Conservation (phyloP, 2,888 invertebrate species). For the Limnephilus rhombicus region DNA sequence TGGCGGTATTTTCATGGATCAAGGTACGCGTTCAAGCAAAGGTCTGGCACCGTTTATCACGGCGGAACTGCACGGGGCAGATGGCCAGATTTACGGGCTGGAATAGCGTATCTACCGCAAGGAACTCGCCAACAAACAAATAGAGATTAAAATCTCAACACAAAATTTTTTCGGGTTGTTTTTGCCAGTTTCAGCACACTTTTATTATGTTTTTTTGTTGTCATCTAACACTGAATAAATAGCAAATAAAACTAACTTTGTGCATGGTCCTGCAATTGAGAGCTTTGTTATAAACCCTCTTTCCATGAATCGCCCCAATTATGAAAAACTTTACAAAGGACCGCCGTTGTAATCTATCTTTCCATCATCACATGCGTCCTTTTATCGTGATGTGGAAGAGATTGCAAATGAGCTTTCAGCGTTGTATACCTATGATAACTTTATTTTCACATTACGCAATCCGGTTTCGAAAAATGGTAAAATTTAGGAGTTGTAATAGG, state of each 20-base stretch:
- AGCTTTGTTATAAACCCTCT: too few relatives aligned
- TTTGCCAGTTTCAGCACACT: not conserved
- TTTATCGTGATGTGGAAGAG: too few relatives aligned
- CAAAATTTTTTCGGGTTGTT: not conserved
- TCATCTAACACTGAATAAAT: not conserved
- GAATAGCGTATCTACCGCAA: not conserved
- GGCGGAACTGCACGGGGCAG: not conserved
- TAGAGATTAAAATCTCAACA: not conserved
- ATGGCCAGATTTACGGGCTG: not conserved
- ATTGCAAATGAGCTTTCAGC: too few relatives aligned
- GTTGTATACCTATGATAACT: too few relatives aligned
- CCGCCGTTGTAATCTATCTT: too few relatives aligned
- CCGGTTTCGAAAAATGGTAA: too few relatives aligned
- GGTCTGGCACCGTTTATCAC: not conserved
- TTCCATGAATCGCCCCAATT: too few relatives aligned
- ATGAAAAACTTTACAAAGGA: too few relatives aligned
- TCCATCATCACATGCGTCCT: too few relatives aligned
- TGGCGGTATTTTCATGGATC: not conserved
- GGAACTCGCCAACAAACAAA: not conserved
- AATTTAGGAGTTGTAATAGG: too few relatives aligned
- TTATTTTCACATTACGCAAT: too few relatives aligned
- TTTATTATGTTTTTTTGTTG: not conserved
- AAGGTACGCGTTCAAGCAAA: not conserved
- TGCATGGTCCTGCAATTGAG: too few relatives aligned
- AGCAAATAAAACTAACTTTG: not conserved